Evolutionary conservation across 2,113 vertebrate species (phyloP).

Genomic region (Typhlomys cinereus): DNA sequence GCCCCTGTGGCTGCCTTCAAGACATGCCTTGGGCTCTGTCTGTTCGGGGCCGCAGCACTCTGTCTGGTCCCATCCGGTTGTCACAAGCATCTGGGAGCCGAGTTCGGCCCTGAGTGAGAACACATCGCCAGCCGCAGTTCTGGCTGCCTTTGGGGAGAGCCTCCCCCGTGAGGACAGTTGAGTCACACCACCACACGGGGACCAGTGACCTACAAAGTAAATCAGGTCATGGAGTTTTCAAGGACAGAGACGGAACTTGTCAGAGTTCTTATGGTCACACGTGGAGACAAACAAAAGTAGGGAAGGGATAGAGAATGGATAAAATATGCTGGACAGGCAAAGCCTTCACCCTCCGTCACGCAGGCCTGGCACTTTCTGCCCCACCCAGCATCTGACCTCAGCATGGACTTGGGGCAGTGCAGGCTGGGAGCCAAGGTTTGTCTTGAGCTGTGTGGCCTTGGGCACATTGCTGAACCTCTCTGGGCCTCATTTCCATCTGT

Average conservation of each 20-base stretch:
- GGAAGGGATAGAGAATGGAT: too few relatives aligned
- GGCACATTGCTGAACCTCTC: neutral
- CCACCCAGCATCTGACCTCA: too few relatives aligned
- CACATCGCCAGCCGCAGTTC: accelerated
- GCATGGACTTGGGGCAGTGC: accelerated
- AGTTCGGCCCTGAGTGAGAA: neutral
- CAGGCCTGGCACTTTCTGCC: neutral
- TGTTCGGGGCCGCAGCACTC: accelerated
- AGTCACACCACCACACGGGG: neutral
- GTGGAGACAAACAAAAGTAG: neutral
- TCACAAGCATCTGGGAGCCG: neutral
- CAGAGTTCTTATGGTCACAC: neutral
- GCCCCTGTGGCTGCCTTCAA: too few relatives aligned
- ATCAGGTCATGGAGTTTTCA: neutral
- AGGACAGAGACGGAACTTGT: neutral
- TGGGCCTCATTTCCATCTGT: neutral
- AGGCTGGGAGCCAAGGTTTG: neutral
- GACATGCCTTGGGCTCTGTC: neutral
- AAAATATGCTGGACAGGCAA: neutral
- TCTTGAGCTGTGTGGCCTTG: neutral
- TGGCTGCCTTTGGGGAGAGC: neutral
- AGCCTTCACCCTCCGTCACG: neutral
- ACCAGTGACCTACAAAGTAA: neutral
- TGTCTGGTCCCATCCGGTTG: accelerated
- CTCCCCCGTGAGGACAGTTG: neutral